Percentiles rank a stretch among this genome's conserved stretches.
These are phyloP conservation scores for Mastomys natalensis DNA, from an alignment of 2,113 vertebrate species.

Conservation along the genomic window DNA sequence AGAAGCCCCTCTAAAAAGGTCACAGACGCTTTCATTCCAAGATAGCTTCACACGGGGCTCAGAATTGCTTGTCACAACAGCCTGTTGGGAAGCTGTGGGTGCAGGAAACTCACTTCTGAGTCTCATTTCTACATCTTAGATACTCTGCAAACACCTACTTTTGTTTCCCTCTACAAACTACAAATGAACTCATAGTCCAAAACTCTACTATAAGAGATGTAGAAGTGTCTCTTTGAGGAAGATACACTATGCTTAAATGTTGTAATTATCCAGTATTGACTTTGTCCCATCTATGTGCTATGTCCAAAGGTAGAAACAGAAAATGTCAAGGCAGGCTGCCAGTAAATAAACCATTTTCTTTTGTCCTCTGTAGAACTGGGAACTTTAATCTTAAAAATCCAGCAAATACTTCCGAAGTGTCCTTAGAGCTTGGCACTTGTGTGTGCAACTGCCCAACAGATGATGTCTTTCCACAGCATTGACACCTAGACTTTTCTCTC, in stretches of 20 bases:
- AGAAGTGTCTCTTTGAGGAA: not conserved
- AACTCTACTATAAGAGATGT: not conserved
- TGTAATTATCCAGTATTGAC: not conserved
- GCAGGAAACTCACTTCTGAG: not conserved
- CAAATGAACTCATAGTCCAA: not conserved
- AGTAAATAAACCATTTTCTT: not conserved
- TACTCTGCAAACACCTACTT: not conserved
- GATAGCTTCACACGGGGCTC: not conserved
- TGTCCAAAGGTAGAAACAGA: not conserved
- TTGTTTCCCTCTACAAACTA: not conserved
- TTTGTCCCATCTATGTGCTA: not conserved
- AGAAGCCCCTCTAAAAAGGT: slow-evolving; percentile 17
- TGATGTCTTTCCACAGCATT: not conserved
- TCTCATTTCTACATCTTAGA: not conserved
- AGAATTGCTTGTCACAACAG: not conserved
- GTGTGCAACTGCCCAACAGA: not conserved
- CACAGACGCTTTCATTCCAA: slow-evolving; percentile 20
- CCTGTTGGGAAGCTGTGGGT: not conserved
- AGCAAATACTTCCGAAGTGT: not conserved
- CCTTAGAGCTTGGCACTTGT: not conserved
- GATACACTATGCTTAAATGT: not conserved
- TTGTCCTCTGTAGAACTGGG: not conserved
- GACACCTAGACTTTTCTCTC: not conserved
- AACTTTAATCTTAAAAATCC: not conserved
- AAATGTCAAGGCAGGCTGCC: not conserved